Conservation (phyloP, 2,797 vertebrate species). For the Galagoides demidoff region DNA sequence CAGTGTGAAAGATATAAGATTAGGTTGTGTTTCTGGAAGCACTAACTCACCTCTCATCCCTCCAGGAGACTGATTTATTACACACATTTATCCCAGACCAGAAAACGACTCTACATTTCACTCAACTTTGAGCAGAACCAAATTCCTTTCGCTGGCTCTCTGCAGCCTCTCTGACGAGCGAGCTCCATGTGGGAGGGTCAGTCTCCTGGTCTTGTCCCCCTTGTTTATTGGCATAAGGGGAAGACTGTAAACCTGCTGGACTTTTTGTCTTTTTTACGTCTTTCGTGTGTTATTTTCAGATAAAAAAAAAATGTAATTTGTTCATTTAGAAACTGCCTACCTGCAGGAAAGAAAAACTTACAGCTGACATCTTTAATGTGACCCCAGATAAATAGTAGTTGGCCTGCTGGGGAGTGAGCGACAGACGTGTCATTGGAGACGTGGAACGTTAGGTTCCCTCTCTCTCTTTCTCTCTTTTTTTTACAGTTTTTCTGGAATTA, state of each 20-base stretch:
- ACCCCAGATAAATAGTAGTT: constrained; percentile 75
- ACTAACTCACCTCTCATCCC: neutral
- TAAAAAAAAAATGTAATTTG: constrained; percentile 57
- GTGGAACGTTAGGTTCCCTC: neutral
- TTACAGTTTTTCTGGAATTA: constrained; percentile 71
- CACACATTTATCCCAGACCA: neutral
- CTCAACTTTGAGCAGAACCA: neutral
- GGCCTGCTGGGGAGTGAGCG: constrained; percentile 72
- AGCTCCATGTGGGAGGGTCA: neutral
- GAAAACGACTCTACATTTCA: neutral
- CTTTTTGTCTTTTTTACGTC: constrained; percentile 37
- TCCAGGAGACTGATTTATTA: neutral
- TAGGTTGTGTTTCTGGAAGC: constrained; percentile 3
- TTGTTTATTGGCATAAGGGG: constrained; percentile 50
- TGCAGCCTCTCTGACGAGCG: neutral
- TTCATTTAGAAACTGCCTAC: constrained; percentile 74
- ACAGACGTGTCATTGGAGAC: constrained; percentile 68
- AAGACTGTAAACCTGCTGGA: constrained; percentile 37
- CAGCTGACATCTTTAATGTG: constrained; percentile 72
- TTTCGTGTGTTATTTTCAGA: neutral
- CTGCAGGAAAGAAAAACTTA: constrained; percentile 18
- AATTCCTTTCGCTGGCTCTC: neutral
- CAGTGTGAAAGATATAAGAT: neutral
- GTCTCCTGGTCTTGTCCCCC: constrained; percentile 35
- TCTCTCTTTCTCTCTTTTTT: neutral